phyloP scores from a whole-genome alignment of 2,113 vertebrate genomes.

The Carlito syrichta region DNA sequence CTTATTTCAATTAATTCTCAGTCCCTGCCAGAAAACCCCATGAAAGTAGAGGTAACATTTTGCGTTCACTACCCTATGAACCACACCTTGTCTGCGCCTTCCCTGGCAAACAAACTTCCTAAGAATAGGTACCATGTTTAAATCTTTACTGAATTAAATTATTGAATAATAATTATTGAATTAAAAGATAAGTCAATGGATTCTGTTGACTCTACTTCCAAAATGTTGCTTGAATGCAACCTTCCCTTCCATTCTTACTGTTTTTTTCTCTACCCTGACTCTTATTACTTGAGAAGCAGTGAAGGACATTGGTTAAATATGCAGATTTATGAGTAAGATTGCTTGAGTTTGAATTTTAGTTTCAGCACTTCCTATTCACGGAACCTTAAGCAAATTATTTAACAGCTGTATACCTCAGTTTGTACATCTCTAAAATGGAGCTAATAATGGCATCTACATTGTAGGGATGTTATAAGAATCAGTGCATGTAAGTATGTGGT shows the following conservation, averaged over 20 bases:
- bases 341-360: not conserved
- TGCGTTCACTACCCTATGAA: not conserved
- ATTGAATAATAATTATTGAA: no score
- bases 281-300: not conserved
- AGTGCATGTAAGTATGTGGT: not conserved
- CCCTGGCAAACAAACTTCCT: not conserved
- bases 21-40: not conserved
- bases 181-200: not conserved
- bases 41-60: not conserved
- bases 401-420: not conserved
- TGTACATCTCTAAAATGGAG: not conserved
- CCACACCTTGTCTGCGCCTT: not conserved
- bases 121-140: not conserved
- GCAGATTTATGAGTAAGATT: not conserved
- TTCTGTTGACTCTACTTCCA: no score
- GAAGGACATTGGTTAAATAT: not conserved
- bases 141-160: no score
- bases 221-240: no score
- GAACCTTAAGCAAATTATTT: not conserved
- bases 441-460: not conserved
- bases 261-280: not conserved
- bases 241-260: not conserved
- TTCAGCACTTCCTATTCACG: not conserved
- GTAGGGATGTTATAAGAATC: not conserved
- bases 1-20: not conserved